Evolutionary conservation across 2,797 vertebrate species (phyloP).

Genomic region (Phylloscopus collybita): DNA sequence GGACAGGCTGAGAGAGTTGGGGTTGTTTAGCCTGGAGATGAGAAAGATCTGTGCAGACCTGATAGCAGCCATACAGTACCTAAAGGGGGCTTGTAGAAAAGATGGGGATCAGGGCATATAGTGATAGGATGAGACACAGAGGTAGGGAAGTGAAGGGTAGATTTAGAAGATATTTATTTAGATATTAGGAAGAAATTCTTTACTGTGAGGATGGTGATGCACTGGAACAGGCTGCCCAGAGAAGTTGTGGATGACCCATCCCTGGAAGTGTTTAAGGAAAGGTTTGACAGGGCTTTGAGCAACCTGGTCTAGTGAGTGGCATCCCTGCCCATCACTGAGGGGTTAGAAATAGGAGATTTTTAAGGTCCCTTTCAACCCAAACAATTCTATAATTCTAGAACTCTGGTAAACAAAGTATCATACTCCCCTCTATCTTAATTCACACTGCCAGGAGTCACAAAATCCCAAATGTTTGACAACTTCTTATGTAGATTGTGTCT

Average conservation of each 20-base stretch:
- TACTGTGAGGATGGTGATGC: fast-evolving
- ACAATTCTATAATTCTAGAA: neutral
- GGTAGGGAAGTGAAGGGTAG: neutral
- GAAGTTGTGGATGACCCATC: neutral
- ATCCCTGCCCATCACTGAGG: neutral
- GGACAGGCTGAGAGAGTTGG: neutral
- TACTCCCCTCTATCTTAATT: neutral
- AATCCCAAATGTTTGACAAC: neutral
- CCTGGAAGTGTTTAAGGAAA: neutral
- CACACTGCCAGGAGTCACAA: neutral
- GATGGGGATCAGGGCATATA: neutral
- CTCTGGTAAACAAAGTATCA: neutral
- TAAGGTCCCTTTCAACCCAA: neutral
- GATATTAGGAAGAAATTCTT: neutral
- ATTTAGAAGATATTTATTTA: neutral
- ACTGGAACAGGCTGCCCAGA: neutral
- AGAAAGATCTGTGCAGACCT: neutral
- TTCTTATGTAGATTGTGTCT: neutral
- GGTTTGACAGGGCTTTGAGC: neutral
- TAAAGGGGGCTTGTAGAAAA: neutral
- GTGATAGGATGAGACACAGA: fast-evolving
- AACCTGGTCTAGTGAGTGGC: neutral
- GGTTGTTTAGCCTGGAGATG: neutral
- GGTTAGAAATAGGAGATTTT: neutral
- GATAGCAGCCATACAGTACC: neutral